These are phyloP conservation scores for Zonitis immaculata DNA, from an alignment of 2,888 invertebrate genomes.

Conservation along the genomic window DNA sequence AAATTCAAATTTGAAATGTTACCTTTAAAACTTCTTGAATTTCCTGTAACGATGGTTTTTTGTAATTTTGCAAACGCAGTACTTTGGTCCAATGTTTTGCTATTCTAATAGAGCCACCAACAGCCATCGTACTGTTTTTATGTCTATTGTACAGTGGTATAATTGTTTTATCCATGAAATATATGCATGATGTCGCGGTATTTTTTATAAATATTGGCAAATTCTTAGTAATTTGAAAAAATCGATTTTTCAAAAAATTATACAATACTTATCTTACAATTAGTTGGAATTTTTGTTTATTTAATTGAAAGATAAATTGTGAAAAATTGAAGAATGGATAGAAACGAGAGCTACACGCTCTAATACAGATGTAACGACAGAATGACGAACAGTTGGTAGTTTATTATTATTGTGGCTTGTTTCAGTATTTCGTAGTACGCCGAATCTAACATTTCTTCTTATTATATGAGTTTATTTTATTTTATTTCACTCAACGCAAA, in stretches of 20 bases:
- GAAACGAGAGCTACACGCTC: slow-evolving; percentile 1
- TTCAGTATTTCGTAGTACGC: slow-evolving; percentile 21
- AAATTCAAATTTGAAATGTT: slow-evolving; percentile 15
- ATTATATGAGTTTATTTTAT: slow-evolving; percentile 3
- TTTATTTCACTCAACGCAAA: too few relatives aligned
- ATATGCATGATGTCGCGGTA: not conserved
- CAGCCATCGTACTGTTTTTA: slow-evolving; percentile 33
- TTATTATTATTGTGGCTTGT: slow-evolving; percentile 13
- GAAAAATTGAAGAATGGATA: not conserved
- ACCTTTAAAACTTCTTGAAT: slow-evolving; percentile 44
- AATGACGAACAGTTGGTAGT: slow-evolving; percentile 9
- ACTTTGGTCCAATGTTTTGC: slow-evolving; percentile 50
- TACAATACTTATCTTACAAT: too few relatives aligned
- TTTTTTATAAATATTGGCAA: not conserved
- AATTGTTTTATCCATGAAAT: not conserved
- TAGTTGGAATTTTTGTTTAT: not conserved
- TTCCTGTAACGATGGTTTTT: slow-evolving; percentile 47
- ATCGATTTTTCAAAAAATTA: too few relatives aligned
- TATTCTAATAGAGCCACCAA: slow-evolving; percentile 42
- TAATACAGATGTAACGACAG: slow-evolving; percentile 1
- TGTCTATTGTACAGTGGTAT: slow-evolving; percentile 28
- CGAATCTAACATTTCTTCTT: slow-evolving; percentile 23
- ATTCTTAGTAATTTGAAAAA: too few relatives aligned
- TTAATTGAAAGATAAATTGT: not conserved
- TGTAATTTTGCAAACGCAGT: slow-evolving; percentile 44